phyloP scores from a whole-genome alignment of 2,888 invertebrate genomes.

The Phalangium opilio region DNA sequence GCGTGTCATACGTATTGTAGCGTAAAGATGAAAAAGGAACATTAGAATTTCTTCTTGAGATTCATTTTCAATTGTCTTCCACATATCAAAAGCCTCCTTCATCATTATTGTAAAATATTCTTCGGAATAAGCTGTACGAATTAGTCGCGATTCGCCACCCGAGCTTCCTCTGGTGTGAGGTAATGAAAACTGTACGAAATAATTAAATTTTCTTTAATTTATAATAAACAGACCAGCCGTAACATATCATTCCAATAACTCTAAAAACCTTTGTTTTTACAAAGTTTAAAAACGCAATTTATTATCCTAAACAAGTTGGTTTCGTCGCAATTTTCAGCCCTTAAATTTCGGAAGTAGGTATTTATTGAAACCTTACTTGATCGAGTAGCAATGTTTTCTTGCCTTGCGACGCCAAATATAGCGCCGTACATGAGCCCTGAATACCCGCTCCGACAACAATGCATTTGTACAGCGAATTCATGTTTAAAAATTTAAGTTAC shows the following conservation, averaged over 20 bases:
- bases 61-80: slow-evolving; percentile 28
- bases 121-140: slow-evolving; percentile 28
- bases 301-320: too few species aligned
- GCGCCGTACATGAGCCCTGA: slow-evolving; percentile 17
- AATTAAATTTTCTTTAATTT: too few species aligned
- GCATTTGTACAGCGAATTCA: too few species aligned
- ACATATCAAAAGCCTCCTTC: slow-evolving; percentile 27
- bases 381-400: slow-evolving; percentile 13
- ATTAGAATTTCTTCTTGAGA: slow-evolving; percentile 23
- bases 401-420: slow-evolving; percentile 8
- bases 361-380: slow-evolving; percentile 12
- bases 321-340: too few species aligned
- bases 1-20: too few species aligned
- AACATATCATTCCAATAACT: too few species aligned
- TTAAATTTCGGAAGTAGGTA: too few species aligned
- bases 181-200: slow-evolving; percentile 26
- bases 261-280: too few species aligned
- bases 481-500: too few species aligned
- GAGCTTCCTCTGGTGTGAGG: slow-evolving; percentile 33
- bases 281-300: too few species aligned
- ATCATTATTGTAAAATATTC: slow-evolving; percentile 30
- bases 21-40: slow-evolving; percentile 18
- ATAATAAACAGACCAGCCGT: too few species aligned
- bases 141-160: slow-evolving; percentile 31
- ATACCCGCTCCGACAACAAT: slow-evolving; percentile 16